Base-by-base conservation (phyloP, 2,888 invertebrate genomes). In the Hypomecis punctinalis region DNA sequence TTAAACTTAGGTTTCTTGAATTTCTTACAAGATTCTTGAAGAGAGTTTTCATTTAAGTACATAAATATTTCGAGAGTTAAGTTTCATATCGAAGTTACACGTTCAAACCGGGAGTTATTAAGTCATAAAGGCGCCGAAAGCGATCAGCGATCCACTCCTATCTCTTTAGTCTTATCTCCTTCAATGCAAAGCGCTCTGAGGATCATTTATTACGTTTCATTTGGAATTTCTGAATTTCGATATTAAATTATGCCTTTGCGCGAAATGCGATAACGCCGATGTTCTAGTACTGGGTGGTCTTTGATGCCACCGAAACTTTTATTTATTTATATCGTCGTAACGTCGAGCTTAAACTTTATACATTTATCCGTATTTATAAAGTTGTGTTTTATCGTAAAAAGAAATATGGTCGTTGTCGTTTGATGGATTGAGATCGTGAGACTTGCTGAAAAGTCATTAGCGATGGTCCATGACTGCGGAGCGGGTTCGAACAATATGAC, bases 391-490 rank as follows among this genome's bases (percentile, higher is more conserved):
- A 37, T 51, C 45, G n/a, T 52, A 51, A 43, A 37, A 40, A 33
- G 47, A 53, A 53, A 53, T n/a, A 36, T 11, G 53, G 48, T 64
- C 49, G 64, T 55, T 61, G 60, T 36, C 54, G 59, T 11, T 59
- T 68, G 66, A 69, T 67, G 40, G 51, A 68, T 67, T 48, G 59
- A 61, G 49, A 59, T 69, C 55, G 64, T 65, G 66, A 49, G 57
- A 57, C 61, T 66, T 46, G 61, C 45, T 66, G 63, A 66, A 61
- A 45, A 53, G 61, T 61, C 63, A 63, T 63, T 68, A 57, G 55
- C 45, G 42, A 51, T 47, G 48, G 63, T 57, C 63, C 58, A 54
- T 61, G 61, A 55, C 49, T 33, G 5, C 45, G 53, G 36, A 40
- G 36, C 8, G 7, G 47, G 36, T 37, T 45, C 11, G 1, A 7